A percentile compares a stretch with the other conserved stretches of the same genome.
Conservation (phyloP, 2,888 invertebrate genomes). For the Andrena camellia region DNA sequence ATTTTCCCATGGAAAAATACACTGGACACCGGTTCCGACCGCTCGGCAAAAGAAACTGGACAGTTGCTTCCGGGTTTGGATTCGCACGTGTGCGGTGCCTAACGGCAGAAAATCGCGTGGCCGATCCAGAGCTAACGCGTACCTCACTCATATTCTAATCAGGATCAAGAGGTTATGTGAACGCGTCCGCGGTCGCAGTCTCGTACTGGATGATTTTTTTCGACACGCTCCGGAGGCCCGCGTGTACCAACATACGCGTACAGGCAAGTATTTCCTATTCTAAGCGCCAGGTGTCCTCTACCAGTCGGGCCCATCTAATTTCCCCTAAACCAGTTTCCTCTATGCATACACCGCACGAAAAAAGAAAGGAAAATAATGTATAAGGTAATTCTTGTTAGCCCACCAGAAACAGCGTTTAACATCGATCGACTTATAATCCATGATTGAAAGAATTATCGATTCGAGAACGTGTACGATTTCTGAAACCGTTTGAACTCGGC, state of each 20-base stretch:
- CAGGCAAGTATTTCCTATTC: slow-evolving; percentile 80
- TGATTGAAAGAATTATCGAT: neutral
- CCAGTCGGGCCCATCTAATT: slow-evolving; percentile 75
- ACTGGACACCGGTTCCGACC: slow-evolving; percentile 71
- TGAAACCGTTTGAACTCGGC: neutral
- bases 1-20: slow-evolving; percentile 82
- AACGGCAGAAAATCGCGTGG: slow-evolving; percentile 54
- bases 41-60: slow-evolving; percentile 32
- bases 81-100: slow-evolving; percentile 61
- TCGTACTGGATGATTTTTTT: slow-evolving; percentile 77
- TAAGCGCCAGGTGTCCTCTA: slow-evolving; percentile 80
- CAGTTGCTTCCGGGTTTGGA: slow-evolving; percentile 72
- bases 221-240: slow-evolving; percentile 55
- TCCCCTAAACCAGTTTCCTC: slow-evolving; percentile 74
- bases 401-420: slow-evolving; percentile 41
- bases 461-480: too few species aligned
- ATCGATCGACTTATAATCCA: neutral
- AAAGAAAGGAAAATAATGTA: slow-evolving; percentile 35
- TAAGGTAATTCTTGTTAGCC: slow-evolving; percentile 38
- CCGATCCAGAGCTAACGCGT: slow-evolving; percentile 51
- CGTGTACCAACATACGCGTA: neutral
- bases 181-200: slow-evolving; percentile 77
- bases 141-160: slow-evolving; percentile 82
- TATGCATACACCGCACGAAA: slow-evolving; percentile 40
- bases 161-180: slow-evolving; percentile 85